A percentile compares a stretch with the other conserved stretches of the same genome.
These are phyloP conservation scores for Odontesthes bonariensis DNA, from an alignment of 2,113 vertebrate species.

Conservation along the genomic window DNA sequence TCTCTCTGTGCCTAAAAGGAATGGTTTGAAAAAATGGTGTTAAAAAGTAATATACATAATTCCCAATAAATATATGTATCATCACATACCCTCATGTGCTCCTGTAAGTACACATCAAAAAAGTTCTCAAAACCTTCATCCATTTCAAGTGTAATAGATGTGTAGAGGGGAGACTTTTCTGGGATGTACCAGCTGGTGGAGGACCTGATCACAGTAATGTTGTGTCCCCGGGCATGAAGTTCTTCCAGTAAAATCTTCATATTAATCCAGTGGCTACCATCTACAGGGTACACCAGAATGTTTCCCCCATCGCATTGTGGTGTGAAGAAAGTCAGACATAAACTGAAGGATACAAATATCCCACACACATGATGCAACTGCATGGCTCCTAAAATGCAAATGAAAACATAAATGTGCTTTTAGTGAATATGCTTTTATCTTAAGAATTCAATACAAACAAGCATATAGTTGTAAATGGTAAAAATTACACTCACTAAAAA, in stretches of 20 bases:
- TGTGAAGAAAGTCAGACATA: slow-evolving; percentile 39
- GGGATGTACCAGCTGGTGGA: slow-evolving; percentile 74
- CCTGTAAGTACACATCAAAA: slow-evolving; percentile 61
- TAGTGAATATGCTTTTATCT: not conserved
- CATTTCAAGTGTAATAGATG: slow-evolving; percentile 18
- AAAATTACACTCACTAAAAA: not conserved
- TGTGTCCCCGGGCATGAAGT: slow-evolving; percentile 77
- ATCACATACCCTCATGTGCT: slow-evolving; percentile 39
- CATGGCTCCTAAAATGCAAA: slow-evolving; percentile 20
- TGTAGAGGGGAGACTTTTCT: slow-evolving; percentile 72
- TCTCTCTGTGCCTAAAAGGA: slow-evolving; percentile 50
- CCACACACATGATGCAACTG: slow-evolving; percentile 7
- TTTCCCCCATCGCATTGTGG: slow-evolving; percentile 64
- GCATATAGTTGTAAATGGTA: too few relatives aligned
- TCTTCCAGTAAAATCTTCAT: slow-evolving; percentile 78
- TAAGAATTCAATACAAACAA: not conserved
- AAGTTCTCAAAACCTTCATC: slow-evolving; percentile 19
- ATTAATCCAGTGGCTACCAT: slow-evolving; percentile 81
- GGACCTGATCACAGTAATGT: slow-evolving; percentile 76
- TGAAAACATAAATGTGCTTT: not conserved
- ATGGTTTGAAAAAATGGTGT: not conserved
- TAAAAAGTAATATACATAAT: not conserved
- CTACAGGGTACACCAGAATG: slow-evolving; percentile 74
- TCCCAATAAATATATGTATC: not conserved
- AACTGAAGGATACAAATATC: slow-evolving; percentile 23